Conservation (phyloP, 2,888 invertebrate genomes). For the Drosophila glabriapex region DNA sequence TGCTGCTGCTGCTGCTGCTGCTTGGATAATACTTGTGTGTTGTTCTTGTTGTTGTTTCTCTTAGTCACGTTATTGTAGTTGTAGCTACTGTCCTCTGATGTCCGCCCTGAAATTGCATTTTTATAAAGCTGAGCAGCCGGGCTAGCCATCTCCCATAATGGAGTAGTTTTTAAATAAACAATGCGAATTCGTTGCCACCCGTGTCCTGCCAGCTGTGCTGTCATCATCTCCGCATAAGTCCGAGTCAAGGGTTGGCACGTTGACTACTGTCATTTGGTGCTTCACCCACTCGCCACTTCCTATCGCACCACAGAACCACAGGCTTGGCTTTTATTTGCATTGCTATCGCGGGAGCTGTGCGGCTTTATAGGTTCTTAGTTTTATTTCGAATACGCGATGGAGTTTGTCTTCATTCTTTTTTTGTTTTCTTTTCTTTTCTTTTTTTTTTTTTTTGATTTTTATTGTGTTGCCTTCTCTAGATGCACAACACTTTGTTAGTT, state of each 20-base stretch:
- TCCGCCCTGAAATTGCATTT: slow-evolving; percentile 68
- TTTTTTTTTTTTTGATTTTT: slow-evolving; percentile 16
- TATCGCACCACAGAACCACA: slow-evolving; percentile 10
- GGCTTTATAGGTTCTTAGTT: slow-evolving; percentile 67
- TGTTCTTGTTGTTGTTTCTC: slow-evolving; percentile 25
- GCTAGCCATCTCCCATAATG: slow-evolving; percentile 54
- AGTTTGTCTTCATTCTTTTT: slow-evolving; percentile 11
- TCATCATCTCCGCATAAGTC: slow-evolving; percentile 35
- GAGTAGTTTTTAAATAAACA: slow-evolving; percentile 75
- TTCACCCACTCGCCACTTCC: slow-evolving; percentile 38
- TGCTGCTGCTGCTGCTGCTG: slow-evolving; percentile 27
- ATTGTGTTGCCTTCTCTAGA: slow-evolving; percentile 26
- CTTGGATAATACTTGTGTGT: slow-evolving; percentile 18
- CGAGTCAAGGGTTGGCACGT: slow-evolving; percentile 57
- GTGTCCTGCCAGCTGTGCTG: slow-evolving; percentile 36
- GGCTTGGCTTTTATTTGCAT: slow-evolving; percentile 62
- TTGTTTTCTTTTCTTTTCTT: slow-evolving; percentile 1
- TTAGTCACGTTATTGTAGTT: slow-evolving; percentile 35
- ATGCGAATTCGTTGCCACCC: slow-evolving; percentile 60
- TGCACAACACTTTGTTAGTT: slow-evolving; percentile 42
- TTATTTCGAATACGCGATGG: slow-evolving; percentile 60
- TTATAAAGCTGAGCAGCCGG: slow-evolving; percentile 64
- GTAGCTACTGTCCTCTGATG: slow-evolving; percentile 40
- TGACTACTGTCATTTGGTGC: slow-evolving; percentile 53
- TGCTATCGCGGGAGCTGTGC: slow-evolving; percentile 57